These are phyloP conservation scores for Nemapogon koenigi DNA, from an alignment of 2,888 invertebrate species.

Conservation along the genomic window DNA sequence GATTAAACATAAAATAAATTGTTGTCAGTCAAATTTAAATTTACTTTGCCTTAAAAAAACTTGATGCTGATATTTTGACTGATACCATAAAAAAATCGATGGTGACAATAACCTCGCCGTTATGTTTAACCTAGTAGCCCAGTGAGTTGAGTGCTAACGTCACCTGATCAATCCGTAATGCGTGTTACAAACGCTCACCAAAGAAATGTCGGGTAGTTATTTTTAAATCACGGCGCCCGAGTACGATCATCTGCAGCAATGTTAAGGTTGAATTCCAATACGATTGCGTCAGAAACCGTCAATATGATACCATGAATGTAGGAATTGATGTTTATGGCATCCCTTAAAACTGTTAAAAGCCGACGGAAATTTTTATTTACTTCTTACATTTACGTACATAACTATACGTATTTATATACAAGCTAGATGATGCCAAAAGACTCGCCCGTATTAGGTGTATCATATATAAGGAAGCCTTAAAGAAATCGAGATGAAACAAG, in stretches of 20 bases:
- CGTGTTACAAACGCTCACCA: constrained; percentile 2
- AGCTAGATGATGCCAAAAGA: too few species aligned
- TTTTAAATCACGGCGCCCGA: constrained; percentile 44
- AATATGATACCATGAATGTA: neutral
- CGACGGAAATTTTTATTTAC: neutral
- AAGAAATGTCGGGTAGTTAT: constrained; percentile 28
- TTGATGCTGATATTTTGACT: too few species aligned
- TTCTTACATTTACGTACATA: neutral
- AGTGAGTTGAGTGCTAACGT: constrained; percentile 17
- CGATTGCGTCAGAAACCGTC: constrained; percentile 37
- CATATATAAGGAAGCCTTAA: too few species aligned
- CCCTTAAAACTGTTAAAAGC: neutral
- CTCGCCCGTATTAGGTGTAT: too few species aligned
- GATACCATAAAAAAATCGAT: too few species aligned
- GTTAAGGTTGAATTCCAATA: constrained; percentile 59
- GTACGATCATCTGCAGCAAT: constrained; percentile 47
- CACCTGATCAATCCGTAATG: constrained; percentile 12
- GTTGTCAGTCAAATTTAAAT: too few species aligned
- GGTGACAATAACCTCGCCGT: too few species aligned
- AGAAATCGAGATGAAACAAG: too few species aligned
- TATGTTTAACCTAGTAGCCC: too few species aligned
- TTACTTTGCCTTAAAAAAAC: too few species aligned
- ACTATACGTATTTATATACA: too few species aligned
- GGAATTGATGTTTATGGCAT: neutral
- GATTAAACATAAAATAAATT: too few species aligned